phyloP scores from a whole-genome alignment of 2,888 invertebrate genomes.

The Orthosia incerta region DNA sequence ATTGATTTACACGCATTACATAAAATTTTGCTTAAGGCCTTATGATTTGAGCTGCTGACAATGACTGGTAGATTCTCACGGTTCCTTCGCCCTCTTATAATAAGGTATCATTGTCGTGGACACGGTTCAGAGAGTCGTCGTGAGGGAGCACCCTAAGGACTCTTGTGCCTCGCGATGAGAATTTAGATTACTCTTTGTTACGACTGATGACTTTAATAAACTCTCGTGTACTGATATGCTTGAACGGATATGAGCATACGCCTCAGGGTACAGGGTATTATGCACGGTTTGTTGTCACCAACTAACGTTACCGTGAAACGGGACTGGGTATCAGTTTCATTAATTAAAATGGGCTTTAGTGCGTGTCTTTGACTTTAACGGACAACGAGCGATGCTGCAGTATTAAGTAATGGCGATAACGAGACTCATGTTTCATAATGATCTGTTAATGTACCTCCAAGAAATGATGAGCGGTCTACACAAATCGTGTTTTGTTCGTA shows the following conservation, averaged over 20 bases:
- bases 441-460: slow-evolving; percentile 5
- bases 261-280: slow-evolving; percentile 40
- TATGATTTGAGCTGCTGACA: slow-evolving; percentile 72
- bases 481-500: neutral
- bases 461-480: neutral
- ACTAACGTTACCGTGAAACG: slow-evolving; percentile 43
- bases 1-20: slow-evolving; percentile 47
- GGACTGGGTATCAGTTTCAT: slow-evolving; percentile 56
- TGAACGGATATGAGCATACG: slow-evolving; percentile 66
- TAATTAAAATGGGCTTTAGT: slow-evolving; percentile 56
- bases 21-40: slow-evolving; percentile 59
- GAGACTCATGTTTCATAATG: slow-evolving; percentile 17
- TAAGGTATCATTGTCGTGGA: slow-evolving; percentile 86
- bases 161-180: slow-evolving; percentile 79
- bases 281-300: slow-evolving; percentile 44
- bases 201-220: slow-evolving; percentile 82
- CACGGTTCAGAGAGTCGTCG: slow-evolving; percentile 80
- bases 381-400: slow-evolving; percentile 19
- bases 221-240: slow-evolving; percentile 63
- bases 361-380: slow-evolving; percentile 30
- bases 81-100: slow-evolving; percentile 83
- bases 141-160: slow-evolving; percentile 84
- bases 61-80: slow-evolving; percentile 83
- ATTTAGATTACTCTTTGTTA: slow-evolving; percentile 85
- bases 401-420: slow-evolving; percentile 13